Conservation (phyloP, 2,113 vertebrate genomes). For the Trichechus manatus region DNA sequence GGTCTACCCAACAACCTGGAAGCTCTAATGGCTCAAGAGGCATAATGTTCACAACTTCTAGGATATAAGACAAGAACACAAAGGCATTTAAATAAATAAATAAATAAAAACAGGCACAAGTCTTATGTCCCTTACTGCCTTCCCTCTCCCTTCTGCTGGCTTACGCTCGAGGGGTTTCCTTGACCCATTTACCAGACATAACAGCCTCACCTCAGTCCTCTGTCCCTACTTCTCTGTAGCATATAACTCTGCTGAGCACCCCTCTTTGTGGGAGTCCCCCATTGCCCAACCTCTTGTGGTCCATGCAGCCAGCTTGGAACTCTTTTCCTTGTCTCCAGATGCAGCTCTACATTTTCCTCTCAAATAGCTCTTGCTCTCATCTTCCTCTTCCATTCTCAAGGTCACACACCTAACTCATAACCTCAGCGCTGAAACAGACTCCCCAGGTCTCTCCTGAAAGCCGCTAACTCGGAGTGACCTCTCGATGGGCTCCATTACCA, state of each 20-base stretch:
- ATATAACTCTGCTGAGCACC: background rate
- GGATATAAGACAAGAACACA: too few species aligned
- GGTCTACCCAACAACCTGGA: background rate
- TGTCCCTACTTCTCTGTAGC: accelerated
- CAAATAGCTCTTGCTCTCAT: background rate
- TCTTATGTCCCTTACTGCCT: too few species aligned
- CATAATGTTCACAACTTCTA: accelerated
- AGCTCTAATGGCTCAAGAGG: too few species aligned
- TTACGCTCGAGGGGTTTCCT: too few species aligned
- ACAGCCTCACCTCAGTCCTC: background rate
- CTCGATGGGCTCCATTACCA: too few species aligned
- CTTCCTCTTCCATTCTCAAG: too few species aligned
- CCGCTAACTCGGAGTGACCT: too few species aligned
- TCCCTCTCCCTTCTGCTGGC: too few species aligned
- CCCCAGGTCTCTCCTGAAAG: accelerated
- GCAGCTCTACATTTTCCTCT: background rate
- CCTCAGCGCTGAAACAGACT: background rate
- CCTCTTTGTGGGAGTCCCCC: background rate
- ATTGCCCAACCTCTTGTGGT: accelerated
- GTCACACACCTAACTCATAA: too few species aligned
- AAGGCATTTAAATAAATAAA: too few species aligned
- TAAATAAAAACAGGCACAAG: too few species aligned
- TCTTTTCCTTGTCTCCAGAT: background rate
- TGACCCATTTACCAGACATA: background rate
- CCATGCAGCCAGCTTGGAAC: too few species aligned